Base-by-base conservation (phyloP, 1,140 invertebrate genomes). In the Lucilia cuprina region DNA sequence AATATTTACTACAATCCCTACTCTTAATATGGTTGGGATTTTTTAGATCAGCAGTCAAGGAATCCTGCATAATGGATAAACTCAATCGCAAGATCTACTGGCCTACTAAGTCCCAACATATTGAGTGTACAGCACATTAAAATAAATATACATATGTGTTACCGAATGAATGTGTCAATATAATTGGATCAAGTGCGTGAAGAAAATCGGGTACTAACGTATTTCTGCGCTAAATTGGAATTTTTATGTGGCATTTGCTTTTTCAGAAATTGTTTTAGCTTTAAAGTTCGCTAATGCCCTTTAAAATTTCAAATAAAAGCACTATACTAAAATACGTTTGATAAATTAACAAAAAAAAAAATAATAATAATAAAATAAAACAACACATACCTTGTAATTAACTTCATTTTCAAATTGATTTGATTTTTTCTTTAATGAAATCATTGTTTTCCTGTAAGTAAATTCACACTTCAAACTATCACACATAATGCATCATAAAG, bases 61-160 rank as follows among this genome's bases (percentile, higher is more conserved):
- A 83, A 55, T 82, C 35, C 4, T 87, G 41, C 86, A 86, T 85
- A 85, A 49, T 84, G 82, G 75, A 41, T 60, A 34, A 82, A 85
- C 85, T 86, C 85, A 85, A 82, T 86, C 84, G 84, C 84, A 84
- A 60, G 74, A 85, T 88, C 89, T 90, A 90, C 89, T 90, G 89
- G 89, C 89, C 89, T 90, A 90, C 89, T 90, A 90, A 90, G 89
- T 90, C 89, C 89, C 89, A 90, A 90, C 89, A 90, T 90, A 88
- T 88, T 90, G 89, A 87, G 86, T 86, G 89, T 87, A 87, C 77
- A 50, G 25, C 41, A 80, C 41, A 80, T 21, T 80, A 30, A 55
- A 13, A 13, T n/a, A 4, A 2, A 55, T 25, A 70, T 3, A 19
- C 17, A 7, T 65, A 2, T 88, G 87, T 86, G 84, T 88, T 86